These are phyloP conservation scores for Hypolimnas misippus DNA, from an alignment of 2,888 invertebrate species.

Conservation along the genomic window DNA sequence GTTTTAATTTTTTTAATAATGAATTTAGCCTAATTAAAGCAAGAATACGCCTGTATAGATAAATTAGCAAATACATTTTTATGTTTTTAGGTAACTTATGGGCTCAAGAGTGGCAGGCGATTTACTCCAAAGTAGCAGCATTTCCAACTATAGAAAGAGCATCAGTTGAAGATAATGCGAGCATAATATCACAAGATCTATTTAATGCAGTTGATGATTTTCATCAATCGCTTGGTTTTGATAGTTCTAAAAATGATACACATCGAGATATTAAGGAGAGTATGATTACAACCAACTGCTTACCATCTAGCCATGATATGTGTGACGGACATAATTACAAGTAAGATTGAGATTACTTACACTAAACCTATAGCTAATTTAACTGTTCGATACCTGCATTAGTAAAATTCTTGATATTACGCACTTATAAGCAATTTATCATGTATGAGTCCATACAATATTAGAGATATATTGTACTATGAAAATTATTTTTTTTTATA, in stretches of 20 bases:
- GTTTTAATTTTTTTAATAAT: too few species aligned
- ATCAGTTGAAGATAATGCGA: constrained; percentile 67
- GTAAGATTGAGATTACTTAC: constrained; percentile 57
- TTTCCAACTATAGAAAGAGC: constrained; percentile 82
- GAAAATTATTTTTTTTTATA: too few species aligned
- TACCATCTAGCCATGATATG: constrained; percentile 89
- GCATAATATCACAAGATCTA: constrained; percentile 71
- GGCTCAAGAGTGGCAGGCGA: constrained; percentile 86
- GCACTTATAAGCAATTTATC: too few species aligned
- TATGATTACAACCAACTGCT: constrained; percentile 84
- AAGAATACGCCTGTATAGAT: constrained; percentile 41
- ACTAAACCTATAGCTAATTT: background rate
- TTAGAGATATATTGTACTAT: too few species aligned
- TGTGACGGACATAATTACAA: constrained; percentile 86
- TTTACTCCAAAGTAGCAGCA: constrained; percentile 76
- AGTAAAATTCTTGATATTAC: too few species aligned
- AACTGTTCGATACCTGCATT: background rate
- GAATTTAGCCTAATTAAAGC: too few species aligned
- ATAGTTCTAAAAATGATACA: constrained; percentile 82
- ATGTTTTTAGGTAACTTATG: constrained; percentile 85
- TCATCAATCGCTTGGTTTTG: constrained; percentile 85
- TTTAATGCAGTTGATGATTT: constrained; percentile 86
- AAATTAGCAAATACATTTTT: constrained; percentile 25
- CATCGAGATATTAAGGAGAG: constrained; percentile 86
- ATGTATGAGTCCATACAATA: too few species aligned